A percentile compares a stretch with the other conserved stretches of the same genome.
phyloP scores from a whole-genome alignment of 1,140 invertebrate genomes.

The Pseudomyrmex gracilis region DNA sequence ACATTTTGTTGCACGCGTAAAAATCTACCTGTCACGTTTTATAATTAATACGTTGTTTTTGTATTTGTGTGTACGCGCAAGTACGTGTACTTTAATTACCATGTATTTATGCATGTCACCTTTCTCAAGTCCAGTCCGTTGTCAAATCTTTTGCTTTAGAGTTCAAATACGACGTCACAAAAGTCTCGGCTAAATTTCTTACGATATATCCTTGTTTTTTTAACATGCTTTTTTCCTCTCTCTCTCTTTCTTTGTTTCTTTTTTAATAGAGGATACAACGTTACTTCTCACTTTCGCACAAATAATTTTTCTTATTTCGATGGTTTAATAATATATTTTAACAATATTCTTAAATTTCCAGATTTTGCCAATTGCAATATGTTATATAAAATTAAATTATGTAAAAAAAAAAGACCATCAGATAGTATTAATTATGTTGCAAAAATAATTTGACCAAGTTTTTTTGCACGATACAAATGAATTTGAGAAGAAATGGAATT shows the following conservation, averaged over 20 bases:
- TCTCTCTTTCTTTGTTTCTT: too few relatives aligned
- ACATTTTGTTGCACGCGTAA: not conserved
- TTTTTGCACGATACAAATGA: constrained; percentile 3
- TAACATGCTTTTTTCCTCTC: too few relatives aligned
- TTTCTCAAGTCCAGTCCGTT: not conserved
- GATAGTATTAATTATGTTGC: constrained; percentile 1
- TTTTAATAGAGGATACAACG: not conserved
- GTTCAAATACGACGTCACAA: not conserved
- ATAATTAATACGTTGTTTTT: constrained; percentile 64
- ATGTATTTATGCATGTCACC: not conserved
- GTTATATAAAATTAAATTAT: not conserved
- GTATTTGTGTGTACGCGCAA: not conserved
- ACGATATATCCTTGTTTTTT: too few relatives aligned
- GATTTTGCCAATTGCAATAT: not conserved
- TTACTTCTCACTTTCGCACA: not conserved
- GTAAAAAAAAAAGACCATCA: too few relatives aligned
- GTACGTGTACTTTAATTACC: not conserved
- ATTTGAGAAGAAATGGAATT: not conserved
- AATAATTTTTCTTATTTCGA: not conserved
- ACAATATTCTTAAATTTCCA: not conserved
- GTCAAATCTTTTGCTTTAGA: not conserved
- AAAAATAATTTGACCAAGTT: not conserved
- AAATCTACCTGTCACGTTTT: constrained; percentile 61
- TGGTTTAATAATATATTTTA: not conserved
- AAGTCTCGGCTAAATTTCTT: not conserved